These are phyloP conservation scores for Pogona vitticeps DNA, from an alignment of 2,113 vertebrate species.

Conservation along the genomic window DNA sequence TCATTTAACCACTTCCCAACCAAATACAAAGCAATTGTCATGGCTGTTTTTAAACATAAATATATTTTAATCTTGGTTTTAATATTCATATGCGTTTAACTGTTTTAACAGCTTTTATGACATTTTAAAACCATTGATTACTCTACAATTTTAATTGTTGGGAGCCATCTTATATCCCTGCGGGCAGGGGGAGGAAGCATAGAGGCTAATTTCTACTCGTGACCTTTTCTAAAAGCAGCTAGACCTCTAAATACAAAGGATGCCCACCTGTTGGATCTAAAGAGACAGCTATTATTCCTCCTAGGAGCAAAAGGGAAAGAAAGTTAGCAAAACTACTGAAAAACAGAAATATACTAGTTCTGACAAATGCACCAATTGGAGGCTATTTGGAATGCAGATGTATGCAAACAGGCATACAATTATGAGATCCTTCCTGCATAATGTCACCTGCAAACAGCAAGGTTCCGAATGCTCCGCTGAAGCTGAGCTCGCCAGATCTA, in stretches of 20 bases:
- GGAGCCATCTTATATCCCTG: no score
- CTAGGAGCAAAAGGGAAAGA: conserved; percentile 44
- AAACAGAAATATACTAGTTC: conserved; percentile 57
- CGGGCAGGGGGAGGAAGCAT: no score
- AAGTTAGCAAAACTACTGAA: conserved; percentile 41
- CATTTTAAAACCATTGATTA: no score
- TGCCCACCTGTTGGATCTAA: rapidly evolving
- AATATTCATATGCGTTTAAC: no score
- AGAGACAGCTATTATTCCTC: conserved; percentile 2
- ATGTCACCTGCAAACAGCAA: conserved; percentile 4
- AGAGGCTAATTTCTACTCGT: background rate
- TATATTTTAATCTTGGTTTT: no score
- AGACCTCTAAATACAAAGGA: background rate
- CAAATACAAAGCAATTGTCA: no score
- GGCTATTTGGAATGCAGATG: conserved; percentile 62
- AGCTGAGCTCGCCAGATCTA: conserved; percentile 26
- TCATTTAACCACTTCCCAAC: no score
- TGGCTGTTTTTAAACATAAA: no score
- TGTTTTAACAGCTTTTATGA: no score
- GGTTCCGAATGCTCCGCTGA: background rate
- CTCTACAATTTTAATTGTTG: no score
- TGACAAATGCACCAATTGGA: conserved; percentile 69
- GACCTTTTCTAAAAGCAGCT: background rate
- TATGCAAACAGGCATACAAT: conserved; percentile 68
- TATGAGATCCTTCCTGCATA: conserved; percentile 61